These are phyloP conservation scores for Euura lappo DNA, from an alignment of 1,140 invertebrate genomes.

Conservation along the genomic window DNA sequence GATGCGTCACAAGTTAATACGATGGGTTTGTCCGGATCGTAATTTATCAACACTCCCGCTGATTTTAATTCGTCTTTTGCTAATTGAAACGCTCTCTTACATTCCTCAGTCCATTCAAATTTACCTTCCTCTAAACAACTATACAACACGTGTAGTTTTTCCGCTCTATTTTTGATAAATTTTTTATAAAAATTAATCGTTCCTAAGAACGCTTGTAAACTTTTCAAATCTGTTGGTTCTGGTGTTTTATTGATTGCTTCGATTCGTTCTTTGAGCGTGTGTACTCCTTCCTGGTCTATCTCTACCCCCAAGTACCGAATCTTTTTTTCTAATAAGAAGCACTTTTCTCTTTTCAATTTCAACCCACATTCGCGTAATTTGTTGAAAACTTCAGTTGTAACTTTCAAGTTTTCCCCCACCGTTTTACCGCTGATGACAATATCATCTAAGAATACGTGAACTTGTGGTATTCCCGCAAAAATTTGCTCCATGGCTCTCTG, in stretches of 20 bases:
- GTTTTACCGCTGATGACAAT: conserved; percentile 8
- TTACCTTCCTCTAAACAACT: too few relatives aligned
- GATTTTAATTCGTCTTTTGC: conserved; percentile 31
- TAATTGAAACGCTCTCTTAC: conserved; percentile 27
- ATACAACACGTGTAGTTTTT: neutral
- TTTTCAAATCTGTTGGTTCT: conserved; percentile 28
- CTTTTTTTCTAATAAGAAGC: conserved; percentile 35
- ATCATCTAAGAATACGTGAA: conserved; percentile 23
- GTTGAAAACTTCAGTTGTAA: neutral
- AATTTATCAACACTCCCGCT: conserved; percentile 26
- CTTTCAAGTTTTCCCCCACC: conserved; percentile 13
- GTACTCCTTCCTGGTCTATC: conserved; percentile 35
- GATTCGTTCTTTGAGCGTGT: conserved; percentile 31
- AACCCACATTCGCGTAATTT: conserved; percentile 6
- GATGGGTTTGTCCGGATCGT: conserved; percentile 22
- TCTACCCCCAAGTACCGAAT: conserved; percentile 37
- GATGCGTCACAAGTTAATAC: conserved; percentile 19
- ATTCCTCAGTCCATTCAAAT: conserved; percentile 31
- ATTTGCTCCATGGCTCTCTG: conserved; percentile 22
- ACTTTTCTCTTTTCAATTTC: conserved; percentile 31
- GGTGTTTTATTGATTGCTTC: conserved; percentile 30
- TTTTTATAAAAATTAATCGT: conserved; percentile 35
- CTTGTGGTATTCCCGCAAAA: conserved; percentile 16
- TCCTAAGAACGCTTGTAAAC: conserved; percentile 38
- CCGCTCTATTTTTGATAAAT: conserved; percentile 24